phyloP scores from a whole-genome alignment of 2,797 vertebrate species.

The Neosilurus hyrtlii region DNA sequence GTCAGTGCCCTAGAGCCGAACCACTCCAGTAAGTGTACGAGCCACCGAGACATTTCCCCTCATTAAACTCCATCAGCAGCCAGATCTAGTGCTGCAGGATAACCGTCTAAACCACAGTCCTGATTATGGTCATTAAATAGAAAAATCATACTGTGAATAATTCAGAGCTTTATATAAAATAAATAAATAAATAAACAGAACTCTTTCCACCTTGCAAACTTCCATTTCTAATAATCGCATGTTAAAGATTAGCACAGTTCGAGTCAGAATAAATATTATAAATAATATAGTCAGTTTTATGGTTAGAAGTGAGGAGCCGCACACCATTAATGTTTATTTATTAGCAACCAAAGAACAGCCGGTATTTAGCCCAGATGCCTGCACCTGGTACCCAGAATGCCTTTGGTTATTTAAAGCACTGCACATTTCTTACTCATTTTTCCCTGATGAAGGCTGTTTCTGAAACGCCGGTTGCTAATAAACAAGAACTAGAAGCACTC shows the following conservation, averaged over 20 bases:
- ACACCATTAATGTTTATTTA: too few relatives aligned
- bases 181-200: not conserved
- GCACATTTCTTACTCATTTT: too few relatives aligned
- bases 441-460: too few relatives aligned
- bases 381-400: too few relatives aligned
- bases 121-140: not conserved
- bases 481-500: too few relatives aligned
- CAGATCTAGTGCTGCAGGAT: not conserved
- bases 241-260: not conserved
- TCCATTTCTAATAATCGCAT: not conserved
- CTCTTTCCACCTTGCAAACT: not conserved
- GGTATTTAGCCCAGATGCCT: too few relatives aligned
- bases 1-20: slow-evolving; percentile 46
- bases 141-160: not conserved
- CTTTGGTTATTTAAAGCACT: too few relatives aligned
- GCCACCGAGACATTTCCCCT: slow-evolving; percentile 10
- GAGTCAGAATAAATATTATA: not conserved
- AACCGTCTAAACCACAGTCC: not conserved
- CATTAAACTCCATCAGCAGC: not conserved
- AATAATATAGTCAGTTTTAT: too few relatives aligned
- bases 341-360: too few relatives aligned
- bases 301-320: too few relatives aligned
- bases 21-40: slow-evolving; percentile 51
- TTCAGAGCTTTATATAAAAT: not conserved
- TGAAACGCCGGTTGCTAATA: too few relatives aligned